Evolutionary conservation across 1,140 invertebrate genomes (phyloP).

Genomic region (Atopsyche davidsoni): DNA sequence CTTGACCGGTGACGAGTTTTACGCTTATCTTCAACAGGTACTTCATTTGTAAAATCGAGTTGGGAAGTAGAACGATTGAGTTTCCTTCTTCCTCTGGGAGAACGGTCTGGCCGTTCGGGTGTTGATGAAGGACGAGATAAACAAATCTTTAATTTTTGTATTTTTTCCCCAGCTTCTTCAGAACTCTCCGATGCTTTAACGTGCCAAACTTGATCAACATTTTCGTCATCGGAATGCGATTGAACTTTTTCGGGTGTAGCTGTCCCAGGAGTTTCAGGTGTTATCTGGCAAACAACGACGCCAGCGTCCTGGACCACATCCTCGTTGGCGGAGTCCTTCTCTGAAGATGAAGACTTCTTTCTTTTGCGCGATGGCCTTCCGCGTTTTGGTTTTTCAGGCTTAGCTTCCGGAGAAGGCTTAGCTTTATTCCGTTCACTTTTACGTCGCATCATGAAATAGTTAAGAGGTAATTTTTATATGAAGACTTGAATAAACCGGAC

Average conservation of each 20-base stretch:
- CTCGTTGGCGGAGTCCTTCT: conserved; percentile 12
- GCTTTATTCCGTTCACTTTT: conserved; percentile 28
- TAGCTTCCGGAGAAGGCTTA: conserved; percentile 19
- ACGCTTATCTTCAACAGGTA: conserved; percentile 20
- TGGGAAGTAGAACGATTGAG: conserved; percentile 14
- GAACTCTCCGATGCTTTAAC: conserved; percentile 24
- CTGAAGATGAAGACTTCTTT: conserved; percentile 27
- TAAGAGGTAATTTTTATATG: no score
- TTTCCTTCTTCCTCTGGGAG: conserved; percentile 15
- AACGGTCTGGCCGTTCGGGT: conserved; percentile 17
- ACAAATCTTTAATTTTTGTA: conserved; percentile 28
- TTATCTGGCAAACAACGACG: background rate
- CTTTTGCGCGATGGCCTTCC: conserved; percentile 22
- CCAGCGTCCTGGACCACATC: conserved; percentile 3
- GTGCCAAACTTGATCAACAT: conserved; percentile 24
- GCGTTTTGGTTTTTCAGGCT: conserved; percentile 23
- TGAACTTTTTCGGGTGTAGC: background rate
- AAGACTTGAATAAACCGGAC: no score
- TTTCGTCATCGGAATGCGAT: conserved; percentile 12
- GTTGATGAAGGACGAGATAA: conserved; percentile 18
- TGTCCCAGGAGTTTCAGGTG: conserved; percentile 1
- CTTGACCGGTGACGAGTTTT: conserved; percentile 21
- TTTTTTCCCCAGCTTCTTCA: conserved; percentile 20
- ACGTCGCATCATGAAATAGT: conserved; percentile 22
- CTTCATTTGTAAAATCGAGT: conserved; percentile 13